Conservation (phyloP, 1,140 invertebrate genomes). For the Caenorhabditis briggsae region DNA sequence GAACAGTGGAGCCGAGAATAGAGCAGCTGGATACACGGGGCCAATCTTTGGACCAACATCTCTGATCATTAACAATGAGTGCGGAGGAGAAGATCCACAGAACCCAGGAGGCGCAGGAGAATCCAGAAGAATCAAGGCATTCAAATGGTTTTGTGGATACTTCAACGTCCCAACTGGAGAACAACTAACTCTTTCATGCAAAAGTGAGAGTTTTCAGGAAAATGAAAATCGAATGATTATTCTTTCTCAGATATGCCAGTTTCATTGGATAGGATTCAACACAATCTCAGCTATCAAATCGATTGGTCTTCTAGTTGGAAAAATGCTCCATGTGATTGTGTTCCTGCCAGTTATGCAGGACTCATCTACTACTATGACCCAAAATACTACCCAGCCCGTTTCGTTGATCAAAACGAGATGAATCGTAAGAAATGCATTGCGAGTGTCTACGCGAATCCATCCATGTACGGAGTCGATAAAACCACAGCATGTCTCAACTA, state of each 20-base stretch:
- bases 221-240: not conserved
- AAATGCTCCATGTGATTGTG: constrained; percentile 71
- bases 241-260: constrained; percentile 70
- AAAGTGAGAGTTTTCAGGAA: constrained; percentile 63
- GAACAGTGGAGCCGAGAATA: constrained; percentile 71
- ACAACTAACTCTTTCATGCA: constrained; percentile 72
- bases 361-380: constrained; percentile 75
- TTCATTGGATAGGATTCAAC: constrained; percentile 70
- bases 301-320: constrained; percentile 77
- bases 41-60: constrained; percentile 76
- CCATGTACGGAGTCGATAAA: constrained; percentile 64
- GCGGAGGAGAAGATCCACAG: constrained; percentile 72
- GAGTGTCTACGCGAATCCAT: constrained; percentile 71
- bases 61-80: constrained; percentile 77
- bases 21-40: constrained; percentile 71
- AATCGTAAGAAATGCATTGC: constrained; percentile 71
- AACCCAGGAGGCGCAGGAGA: constrained; percentile 73
- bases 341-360: constrained; percentile 70
- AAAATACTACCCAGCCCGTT: constrained; percentile 72
- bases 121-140: constrained; percentile 75
- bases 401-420: constrained; percentile 69
- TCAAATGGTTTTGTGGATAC: constrained; percentile 76
- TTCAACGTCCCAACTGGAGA: constrained; percentile 70
- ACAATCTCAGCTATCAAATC: constrained; percentile 74
- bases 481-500: constrained; percentile 65